Evolutionary conservation across 2,888 invertebrate genomes (phyloP), one percentile per base, ranked within the genome.

Genomic region (Craniophora ligustri): DNA sequence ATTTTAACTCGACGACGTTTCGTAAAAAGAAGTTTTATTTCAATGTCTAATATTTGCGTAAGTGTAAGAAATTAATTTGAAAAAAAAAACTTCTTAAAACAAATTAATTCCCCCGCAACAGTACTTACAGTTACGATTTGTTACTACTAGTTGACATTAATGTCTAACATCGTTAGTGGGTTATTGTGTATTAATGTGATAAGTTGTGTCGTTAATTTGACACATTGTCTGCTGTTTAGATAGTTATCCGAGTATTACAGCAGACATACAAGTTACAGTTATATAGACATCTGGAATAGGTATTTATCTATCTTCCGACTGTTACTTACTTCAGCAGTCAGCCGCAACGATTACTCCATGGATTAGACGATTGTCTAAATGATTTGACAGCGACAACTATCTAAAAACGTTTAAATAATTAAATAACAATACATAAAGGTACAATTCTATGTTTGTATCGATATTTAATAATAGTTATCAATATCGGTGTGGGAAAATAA

Each of bases 121-220:
- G 1, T 11, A 35, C 28, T 15, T 19, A 16, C 13, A 18, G 46
- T 11, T 28, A 8, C 18, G 34, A 39, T 56, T 26, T 38, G 16
- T 18, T 34, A 31, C 18, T 18, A 23, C 14, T 31, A 28, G 44
- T 21, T 39, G 3, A n/a, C 3, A 73, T 66, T 71, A 75, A 75
- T 67, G 74, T 64, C 67, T 58, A 71, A 72, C 62, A 66, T 66
- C 72, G 71, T 74, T 78, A 76, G 62, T 5, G 62, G 67, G 69
- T 80, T 76, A 73, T 69, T 68, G n/a, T 69, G 77, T 67, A 71
- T 34, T 80, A 80, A 78, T 77, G 76, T 61, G 57, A 70, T 76
- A 80, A 81, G 68, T 78, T 82, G 15, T 19, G 62, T 65, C 60
- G 70, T 78, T 79, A 79, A 69, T 75, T 65, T 81, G 76, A 79